Conservation (phyloP, 2,888 invertebrate genomes). For the Dastarcus helophoroides region DNA sequence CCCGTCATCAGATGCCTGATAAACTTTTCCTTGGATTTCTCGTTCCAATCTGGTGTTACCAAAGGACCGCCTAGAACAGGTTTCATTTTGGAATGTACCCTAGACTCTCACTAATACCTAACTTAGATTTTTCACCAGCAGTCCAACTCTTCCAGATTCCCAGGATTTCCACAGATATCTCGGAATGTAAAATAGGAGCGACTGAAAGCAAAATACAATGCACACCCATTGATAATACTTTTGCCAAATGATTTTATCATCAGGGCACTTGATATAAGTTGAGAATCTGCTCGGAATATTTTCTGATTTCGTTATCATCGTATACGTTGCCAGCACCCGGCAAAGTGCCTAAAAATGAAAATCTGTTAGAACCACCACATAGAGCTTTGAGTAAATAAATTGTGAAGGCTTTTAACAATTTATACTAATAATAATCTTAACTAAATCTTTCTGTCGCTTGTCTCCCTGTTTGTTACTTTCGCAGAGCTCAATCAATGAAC, state of each 20-base stretch:
- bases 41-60: slow-evolving; percentile 45
- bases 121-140: slow-evolving; percentile 50
- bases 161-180: slow-evolving; percentile 61
- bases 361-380: too few relatives aligned
- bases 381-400: too few relatives aligned
- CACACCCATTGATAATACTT: slow-evolving; percentile 66
- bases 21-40: slow-evolving; percentile 43
- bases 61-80: slow-evolving; percentile 42
- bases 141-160: slow-evolving; percentile 53
- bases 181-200: slow-evolving; percentile 56
- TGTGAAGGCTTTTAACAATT: too few relatives aligned
- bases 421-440: too few relatives aligned
- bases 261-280: too few relatives aligned
- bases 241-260: slow-evolving; percentile 41
- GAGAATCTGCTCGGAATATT: too few relatives aligned
- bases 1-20: slow-evolving; percentile 46
- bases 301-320: too few relatives aligned
- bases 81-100: slow-evolving; percentile 1
- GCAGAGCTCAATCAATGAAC: too few relatives aligned
- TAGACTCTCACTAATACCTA: slow-evolving; percentile 16
- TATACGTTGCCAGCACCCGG: too few relatives aligned
- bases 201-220: slow-evolving; percentile 54
- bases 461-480: too few relatives aligned
- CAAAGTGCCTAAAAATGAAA: too few relatives aligned
- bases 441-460: too few relatives aligned